Base-by-base conservation (phyloP, 2,888 invertebrate species). In the Lasioglossum zephyrum region DNA sequence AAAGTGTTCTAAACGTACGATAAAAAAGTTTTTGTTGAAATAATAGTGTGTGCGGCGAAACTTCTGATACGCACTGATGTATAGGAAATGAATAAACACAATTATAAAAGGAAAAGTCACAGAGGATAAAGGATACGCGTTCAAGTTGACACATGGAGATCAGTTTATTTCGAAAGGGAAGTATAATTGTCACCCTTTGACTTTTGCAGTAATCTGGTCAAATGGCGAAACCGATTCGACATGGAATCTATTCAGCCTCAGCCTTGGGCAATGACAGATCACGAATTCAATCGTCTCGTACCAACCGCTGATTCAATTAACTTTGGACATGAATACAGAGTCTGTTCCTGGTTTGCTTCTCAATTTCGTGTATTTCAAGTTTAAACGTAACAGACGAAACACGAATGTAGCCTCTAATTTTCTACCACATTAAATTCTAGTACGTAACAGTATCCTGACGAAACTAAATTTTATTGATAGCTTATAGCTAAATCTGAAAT, bases 231-330 rank as follows among this genome's bases (percentile, higher is more conserved):
- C 79, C 70, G 75, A 79, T 85, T 85, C 73, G 73, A 78, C 78
- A 74, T 53, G 72, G 75, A 83, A 79, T 84, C 77, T 82, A 73
- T 63, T 82, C 77, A 75, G 53, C 53, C 11, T n/a, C n/a, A 60
- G 72, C 77, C 75, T 76, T 72, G 36, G 57, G 60, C 82, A 57
- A 82, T 83, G 84, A 75, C 83, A 83, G 75, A 78, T 84, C 73
- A 77, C 77, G 77, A 79, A 85, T 83, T 83, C 78, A 85, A 85
- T 85, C 78, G 75, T 76, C 39, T 83, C 74, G 84, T 82, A 36
- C 44, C 60, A 63, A 57, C 26, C 53, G 3, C 72, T 79, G 84
- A 85, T 79, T 70, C 75, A 85, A 85, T 83, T 83, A 83, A 78
- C 72, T 74, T 78, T 72, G 47, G 18, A 73, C 82, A 44, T 39